Evolutionary conservation across 2,888 invertebrate species (phyloP).

Genomic region (Synanthedon formicaeformis): DNA sequence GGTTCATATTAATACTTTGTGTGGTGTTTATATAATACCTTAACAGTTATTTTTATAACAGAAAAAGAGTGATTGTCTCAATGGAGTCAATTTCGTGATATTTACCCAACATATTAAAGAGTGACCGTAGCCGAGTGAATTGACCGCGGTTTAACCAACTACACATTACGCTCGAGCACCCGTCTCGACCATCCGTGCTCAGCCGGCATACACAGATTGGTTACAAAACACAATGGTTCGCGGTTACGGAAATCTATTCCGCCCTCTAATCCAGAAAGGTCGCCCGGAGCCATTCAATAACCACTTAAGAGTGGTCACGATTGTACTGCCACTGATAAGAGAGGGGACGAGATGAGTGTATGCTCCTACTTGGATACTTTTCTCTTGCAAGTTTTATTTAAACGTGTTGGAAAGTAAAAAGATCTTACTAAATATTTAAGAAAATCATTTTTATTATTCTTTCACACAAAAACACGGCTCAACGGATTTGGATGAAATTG

Average conservation of each 20-base stretch:
- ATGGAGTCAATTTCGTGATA: too few species aligned
- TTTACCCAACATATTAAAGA: background rate
- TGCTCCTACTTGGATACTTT: background rate
- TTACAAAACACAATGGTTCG: constrained; percentile 42
- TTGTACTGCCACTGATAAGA: constrained; percentile 41
- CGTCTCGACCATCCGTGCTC: constrained; percentile 7
- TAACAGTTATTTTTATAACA: too few species aligned
- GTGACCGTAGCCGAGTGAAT: constrained; percentile 14
- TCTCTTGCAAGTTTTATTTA: background rate
- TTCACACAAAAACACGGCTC: too few species aligned
- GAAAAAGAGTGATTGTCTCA: too few species aligned
- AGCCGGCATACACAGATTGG: constrained; percentile 28
- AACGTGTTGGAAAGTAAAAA: too few species aligned
- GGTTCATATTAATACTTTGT: too few species aligned
- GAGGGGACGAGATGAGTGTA: constrained; percentile 1
- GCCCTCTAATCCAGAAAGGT: constrained; percentile 57
- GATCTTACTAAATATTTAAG: too few species aligned
- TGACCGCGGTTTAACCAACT: constrained; percentile 7
- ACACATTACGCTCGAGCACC: constrained; percentile 18
- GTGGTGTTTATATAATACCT: too few species aligned
- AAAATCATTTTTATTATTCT: too few species aligned
- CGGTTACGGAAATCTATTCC: constrained; percentile 42
- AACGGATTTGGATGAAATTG: too few species aligned
- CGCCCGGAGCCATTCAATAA: constrained; percentile 53
- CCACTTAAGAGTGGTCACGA: constrained; percentile 52